phyloP scores from a whole-genome alignment of 2,113 vertebrate genomes.

The Pionites leucogaster region DNA sequence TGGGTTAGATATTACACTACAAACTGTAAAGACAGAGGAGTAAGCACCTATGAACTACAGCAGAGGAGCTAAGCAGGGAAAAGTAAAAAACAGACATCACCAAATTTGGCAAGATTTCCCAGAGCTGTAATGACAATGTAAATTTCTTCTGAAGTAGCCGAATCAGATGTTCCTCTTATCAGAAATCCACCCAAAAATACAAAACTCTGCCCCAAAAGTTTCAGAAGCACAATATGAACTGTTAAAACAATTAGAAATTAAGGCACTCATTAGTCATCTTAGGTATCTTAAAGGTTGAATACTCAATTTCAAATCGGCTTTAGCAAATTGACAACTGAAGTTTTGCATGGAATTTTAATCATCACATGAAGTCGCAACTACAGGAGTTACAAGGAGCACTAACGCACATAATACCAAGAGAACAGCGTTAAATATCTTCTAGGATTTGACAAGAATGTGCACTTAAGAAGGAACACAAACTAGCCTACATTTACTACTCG shows the following conservation, averaged over 20 bases:
- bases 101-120: not conserved
- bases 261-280: not conserved
- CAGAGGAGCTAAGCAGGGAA: not conserved
- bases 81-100: not conserved
- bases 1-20: not conserved
- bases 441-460: not conserved
- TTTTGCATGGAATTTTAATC: not conserved
- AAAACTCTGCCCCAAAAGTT: not conserved
- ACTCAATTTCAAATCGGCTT: not conserved
- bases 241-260: not conserved
- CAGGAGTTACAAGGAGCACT: not conserved
- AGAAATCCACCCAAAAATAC: not conserved
- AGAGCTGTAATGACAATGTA: not conserved
- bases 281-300: not conserved
- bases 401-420: not conserved
- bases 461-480: constrained; percentile 22
- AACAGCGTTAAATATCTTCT: not conserved
- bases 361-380: not conserved
- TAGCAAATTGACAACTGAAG: not conserved
- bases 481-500: not conserved
- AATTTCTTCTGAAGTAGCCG: not conserved
- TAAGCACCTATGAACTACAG: not conserved
- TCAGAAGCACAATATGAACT: not conserved
- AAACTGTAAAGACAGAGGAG: not conserved
- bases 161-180: not conserved